Percentiles rank a stretch among this genome's conserved stretches.
Evolutionary conservation across 2,888 invertebrate genomes (phyloP).

Genomic region (Biston stratarius): DNA sequence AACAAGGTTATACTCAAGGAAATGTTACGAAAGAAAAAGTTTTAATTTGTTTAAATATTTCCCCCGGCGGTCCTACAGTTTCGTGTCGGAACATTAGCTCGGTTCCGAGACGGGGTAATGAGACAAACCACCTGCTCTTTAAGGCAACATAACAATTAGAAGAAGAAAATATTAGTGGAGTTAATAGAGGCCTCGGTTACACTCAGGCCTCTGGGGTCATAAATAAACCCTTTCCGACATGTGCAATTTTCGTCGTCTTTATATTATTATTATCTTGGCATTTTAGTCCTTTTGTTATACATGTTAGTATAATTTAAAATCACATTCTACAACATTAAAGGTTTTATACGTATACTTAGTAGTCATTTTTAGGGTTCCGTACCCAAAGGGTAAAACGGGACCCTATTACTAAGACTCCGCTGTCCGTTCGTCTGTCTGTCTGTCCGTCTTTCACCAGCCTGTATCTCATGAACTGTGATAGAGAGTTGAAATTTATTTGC

Average conservation of each 20-base stretch:
- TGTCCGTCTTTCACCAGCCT: too few relatives aligned
- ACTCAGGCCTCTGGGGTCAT: conserved; percentile 76
- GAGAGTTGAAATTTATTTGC: too few relatives aligned
- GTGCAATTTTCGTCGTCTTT: conserved; percentile 77
- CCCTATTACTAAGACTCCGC: too few relatives aligned
- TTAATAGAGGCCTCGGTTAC: conserved; percentile 80
- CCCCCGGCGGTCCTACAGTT: conserved; percentile 73
- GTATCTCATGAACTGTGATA: too few relatives aligned
- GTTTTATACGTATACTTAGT: too few relatives aligned
- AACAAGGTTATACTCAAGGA: conserved; percentile 69
- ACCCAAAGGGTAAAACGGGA: too few relatives aligned
- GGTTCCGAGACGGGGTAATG: conserved; percentile 71
- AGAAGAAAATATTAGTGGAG: conserved; percentile 84
- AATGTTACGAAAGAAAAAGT: conserved; percentile 78
- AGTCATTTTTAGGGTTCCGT: too few relatives aligned
- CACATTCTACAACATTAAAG: not conserved
- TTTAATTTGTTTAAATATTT: conserved; percentile 86
- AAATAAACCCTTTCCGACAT: conserved; percentile 78
- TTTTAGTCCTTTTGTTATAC: conserved; percentile 10
- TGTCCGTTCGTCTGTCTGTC: too few relatives aligned
- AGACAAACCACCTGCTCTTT: conserved; percentile 83
- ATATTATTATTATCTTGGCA: conserved; percentile 73
- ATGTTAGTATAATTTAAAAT: conserved; percentile 7
- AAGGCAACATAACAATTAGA: conserved; percentile 84
- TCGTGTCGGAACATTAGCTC: conserved; percentile 73